Evolutionary conservation across 2,113 vertebrate genomes (phyloP).

Genomic region (Pseudopodoces humilis): DNA sequence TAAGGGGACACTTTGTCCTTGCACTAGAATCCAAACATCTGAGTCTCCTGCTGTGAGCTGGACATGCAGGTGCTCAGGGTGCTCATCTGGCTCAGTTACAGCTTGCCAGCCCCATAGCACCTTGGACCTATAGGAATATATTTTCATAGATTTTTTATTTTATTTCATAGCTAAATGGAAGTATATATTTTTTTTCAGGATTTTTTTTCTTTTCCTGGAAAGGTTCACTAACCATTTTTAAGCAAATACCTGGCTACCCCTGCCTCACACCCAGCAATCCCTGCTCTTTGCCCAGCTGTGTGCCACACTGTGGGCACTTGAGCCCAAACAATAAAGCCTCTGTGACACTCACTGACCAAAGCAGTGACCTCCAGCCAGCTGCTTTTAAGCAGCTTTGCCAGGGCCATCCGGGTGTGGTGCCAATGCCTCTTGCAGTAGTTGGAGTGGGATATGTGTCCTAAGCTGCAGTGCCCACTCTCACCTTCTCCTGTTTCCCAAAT

Average conservation of each 20-base stretch:
- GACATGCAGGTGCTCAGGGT: neutral
- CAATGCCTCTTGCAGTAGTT: fast-evolving
- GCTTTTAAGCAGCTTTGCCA: neutral
- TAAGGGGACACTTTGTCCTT: neutral
- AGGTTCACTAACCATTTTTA: neutral
- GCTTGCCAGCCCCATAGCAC: neutral
- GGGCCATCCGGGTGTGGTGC: neutral
- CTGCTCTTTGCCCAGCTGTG: neutral
- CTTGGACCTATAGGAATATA: neutral
- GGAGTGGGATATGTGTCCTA: fast-evolving
- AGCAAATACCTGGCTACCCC: neutral
- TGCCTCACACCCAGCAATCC: neutral
- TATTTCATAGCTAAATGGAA: neutral
- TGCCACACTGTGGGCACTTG: neutral
- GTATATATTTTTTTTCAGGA: fast-evolving
- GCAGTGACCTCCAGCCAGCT: neutral
- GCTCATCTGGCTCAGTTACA: neutral
- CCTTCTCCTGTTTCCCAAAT: neutral
- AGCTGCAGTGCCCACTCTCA: neutral
- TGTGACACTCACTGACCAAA: fast-evolving
- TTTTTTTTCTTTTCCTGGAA: neutral
- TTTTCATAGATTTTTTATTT: neutral
- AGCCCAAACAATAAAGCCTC: neutral
- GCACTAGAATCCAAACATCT: fast-evolving
- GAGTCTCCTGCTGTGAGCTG: neutral